phyloP scores from a whole-genome alignment of 2,797 vertebrate genomes.

The Melanotaenia boesemani region DNA sequence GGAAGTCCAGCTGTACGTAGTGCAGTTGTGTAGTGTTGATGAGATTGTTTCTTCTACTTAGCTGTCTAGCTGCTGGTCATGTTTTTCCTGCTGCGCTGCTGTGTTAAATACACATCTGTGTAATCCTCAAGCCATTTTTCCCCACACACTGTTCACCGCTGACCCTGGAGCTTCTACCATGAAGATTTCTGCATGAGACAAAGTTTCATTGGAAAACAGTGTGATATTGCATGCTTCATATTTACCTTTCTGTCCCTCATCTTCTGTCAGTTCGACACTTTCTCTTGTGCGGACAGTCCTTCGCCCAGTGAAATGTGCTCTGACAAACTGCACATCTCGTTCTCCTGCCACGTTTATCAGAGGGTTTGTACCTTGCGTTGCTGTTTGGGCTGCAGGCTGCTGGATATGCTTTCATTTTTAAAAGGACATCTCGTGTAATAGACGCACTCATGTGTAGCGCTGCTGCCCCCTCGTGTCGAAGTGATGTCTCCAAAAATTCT shows the following conservation, averaged over 20 bases:
- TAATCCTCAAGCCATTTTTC: no score
- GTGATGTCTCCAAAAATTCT: not conserved
- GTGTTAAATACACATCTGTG: no score
- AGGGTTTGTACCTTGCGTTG: no score
- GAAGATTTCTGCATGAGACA: not conserved
- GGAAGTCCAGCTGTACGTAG: no score
- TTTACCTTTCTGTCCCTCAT: not conserved
- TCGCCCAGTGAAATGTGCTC: no score
- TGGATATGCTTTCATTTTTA: not conserved
- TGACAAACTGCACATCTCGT: no score
- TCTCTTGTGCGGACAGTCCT: not conserved
- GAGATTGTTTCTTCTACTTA: no score
- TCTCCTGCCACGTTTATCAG: no score
- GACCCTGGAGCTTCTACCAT: not conserved
- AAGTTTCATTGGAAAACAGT: not conserved
- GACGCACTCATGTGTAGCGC: not conserved
- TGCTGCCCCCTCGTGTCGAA: not conserved
- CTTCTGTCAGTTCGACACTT: not conserved
- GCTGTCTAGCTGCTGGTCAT: no score
- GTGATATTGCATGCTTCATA: not conserved
- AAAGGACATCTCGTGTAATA: not conserved
- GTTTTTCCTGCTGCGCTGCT: no score
- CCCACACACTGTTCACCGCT: not conserved
- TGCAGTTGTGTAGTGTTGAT: no score
- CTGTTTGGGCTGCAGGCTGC: not conserved